Evolutionary conservation across 2,888 invertebrate species (phyloP).

Genomic region (Eubasilissa splendida): DNA sequence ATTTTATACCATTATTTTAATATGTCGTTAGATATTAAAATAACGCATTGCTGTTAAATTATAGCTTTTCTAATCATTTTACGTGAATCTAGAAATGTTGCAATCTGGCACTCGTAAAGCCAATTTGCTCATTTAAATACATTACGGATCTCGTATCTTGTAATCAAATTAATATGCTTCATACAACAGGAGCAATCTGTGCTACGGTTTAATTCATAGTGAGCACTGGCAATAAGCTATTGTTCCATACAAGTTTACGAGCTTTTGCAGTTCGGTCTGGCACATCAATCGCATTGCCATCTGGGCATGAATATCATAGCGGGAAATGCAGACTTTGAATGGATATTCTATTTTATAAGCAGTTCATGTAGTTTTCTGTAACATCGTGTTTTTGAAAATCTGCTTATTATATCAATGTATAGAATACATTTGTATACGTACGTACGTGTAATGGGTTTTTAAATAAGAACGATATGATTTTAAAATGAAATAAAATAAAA

Average conservation of each 20-base stretch:
- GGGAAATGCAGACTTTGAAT: not conserved
- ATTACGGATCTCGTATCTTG: slow-evolving; percentile 17
- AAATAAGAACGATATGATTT: too few species aligned
- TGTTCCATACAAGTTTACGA: not conserved
- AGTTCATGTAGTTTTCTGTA: too few species aligned
- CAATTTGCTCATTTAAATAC: slow-evolving; percentile 24
- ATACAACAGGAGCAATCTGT: slow-evolving; percentile 18
- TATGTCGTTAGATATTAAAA: too few species aligned
- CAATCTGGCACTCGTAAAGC: slow-evolving; percentile 18
- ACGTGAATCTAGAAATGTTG: slow-evolving; percentile 1
- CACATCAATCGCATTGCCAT: not conserved
- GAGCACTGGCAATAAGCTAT: not conserved
- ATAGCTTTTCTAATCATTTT: not conserved
- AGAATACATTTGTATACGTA: too few species aligned
- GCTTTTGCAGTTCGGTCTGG: not conserved
- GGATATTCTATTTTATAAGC: too few species aligned
- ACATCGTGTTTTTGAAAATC: too few species aligned
- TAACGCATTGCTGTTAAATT: not conserved
- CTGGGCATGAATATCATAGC: not conserved
- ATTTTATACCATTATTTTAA: too few species aligned
- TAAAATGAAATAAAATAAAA: too few species aligned
- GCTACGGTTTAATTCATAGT: slow-evolving; percentile 2
- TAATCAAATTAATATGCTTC: slow-evolving; percentile 23
- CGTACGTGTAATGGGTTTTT: too few species aligned
- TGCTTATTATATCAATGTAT: too few species aligned